Evolutionary conservation across 2,113 vertebrate species (phyloP).

Genomic region (Brachyistius frenatus): DNA sequence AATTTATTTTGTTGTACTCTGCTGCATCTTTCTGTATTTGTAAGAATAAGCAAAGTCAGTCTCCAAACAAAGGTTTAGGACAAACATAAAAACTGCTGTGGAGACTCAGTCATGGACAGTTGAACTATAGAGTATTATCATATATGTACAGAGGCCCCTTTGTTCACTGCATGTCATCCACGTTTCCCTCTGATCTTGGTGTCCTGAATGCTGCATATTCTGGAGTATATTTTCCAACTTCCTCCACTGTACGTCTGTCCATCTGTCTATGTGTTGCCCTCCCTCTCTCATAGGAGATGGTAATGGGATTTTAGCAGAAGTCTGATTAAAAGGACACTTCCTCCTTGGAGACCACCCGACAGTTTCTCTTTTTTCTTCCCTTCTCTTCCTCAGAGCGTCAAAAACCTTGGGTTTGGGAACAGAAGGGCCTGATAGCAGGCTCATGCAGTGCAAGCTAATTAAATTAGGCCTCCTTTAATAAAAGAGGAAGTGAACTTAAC

Average conservation of each 20-base stretch:
- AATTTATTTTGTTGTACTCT: no score
- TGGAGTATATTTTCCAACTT: constrained; percentile 44
- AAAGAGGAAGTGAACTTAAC: constrained; percentile 82
- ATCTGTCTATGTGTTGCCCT: constrained; percentile 65
- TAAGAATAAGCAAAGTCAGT: neutral
- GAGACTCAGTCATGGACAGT: neutral
- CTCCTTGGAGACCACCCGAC: constrained; percentile 82
- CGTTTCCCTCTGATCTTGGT: constrained; percentile 30
- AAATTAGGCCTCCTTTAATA: constrained; percentile 86
- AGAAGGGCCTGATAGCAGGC: constrained; percentile 76
- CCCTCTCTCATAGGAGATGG: constrained; percentile 74
- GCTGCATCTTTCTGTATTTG: neutral
- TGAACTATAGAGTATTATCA: neutral
- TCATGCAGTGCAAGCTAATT: constrained; percentile 82
- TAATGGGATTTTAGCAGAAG: constrained; percentile 82
- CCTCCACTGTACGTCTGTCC: constrained; percentile 63
- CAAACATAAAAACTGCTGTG: neutral
- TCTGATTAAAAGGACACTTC: constrained; percentile 87
- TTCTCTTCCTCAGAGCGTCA: constrained; percentile 79
- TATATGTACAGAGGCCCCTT: neutral
- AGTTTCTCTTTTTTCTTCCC: constrained; percentile 66
- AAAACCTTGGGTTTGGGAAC: constrained; percentile 80
- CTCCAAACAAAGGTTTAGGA: neutral
- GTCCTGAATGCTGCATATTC: constrained; percentile 43
- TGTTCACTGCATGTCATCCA: neutral